Conservation (phyloP, 2,797 vertebrate genomes). For the Pseudotriccus pelzelni region DNA sequence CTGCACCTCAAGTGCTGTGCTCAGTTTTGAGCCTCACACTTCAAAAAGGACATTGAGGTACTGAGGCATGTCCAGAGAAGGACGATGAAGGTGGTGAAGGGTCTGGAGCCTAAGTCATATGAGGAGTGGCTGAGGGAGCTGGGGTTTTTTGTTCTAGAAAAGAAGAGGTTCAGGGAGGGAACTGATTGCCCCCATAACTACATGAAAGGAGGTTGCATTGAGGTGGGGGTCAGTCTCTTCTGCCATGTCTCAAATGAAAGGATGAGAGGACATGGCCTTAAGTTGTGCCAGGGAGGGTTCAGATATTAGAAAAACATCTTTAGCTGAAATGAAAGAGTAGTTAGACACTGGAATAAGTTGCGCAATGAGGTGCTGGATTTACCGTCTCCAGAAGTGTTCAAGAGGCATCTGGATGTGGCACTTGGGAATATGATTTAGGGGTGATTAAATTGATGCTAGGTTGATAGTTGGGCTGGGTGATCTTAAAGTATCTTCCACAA, state of each 20-base stretch:
- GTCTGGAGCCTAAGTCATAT: neutral
- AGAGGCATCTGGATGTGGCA: neutral
- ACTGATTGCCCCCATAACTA: neutral
- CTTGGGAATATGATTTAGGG: neutral
- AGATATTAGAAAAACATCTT: neutral
- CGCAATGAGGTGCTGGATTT: neutral
- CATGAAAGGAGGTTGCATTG: neutral
- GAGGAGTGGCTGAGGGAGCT: neutral
- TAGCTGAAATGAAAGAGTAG: too few species aligned
- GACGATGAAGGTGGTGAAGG: neutral
- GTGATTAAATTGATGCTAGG: neutral
- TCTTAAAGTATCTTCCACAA: neutral
- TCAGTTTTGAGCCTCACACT: neutral
- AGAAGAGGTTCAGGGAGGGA: neutral
- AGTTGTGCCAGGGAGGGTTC: neutral
- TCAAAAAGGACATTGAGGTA: neutral
- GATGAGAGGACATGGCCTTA: neutral
- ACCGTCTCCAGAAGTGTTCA: neutral
- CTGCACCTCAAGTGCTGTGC: neutral
- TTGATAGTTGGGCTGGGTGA: neutral
- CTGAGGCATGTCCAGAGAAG: neutral
- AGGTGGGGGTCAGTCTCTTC: neutral
- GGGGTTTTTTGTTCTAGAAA: neutral
- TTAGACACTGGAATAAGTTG: neutral
- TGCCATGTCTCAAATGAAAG: neutral